phyloP scores from a whole-genome alignment of 2,797 vertebrate species.

The Anguilla obscura region DNA sequence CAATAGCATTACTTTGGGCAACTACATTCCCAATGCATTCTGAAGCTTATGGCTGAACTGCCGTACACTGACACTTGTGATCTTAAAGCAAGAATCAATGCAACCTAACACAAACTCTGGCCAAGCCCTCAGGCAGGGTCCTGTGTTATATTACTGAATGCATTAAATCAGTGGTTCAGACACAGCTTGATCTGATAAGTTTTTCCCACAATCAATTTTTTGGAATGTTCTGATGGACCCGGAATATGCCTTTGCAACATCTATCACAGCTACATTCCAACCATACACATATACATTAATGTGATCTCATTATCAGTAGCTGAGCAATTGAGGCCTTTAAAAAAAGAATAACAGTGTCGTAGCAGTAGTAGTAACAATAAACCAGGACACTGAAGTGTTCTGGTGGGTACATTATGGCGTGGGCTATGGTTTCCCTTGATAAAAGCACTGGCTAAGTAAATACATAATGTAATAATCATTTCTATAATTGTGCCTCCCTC shows the following conservation, averaged over 20 bases:
- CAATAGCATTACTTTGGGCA: neutral
- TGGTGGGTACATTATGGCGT: neutral
- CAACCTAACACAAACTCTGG: neutral
- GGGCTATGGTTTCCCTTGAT: neutral
- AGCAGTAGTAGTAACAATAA: neutral
- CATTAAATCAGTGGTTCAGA: neutral
- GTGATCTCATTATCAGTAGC: neutral
- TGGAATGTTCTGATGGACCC: neutral
- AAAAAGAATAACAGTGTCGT: neutral
- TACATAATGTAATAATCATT: neutral
- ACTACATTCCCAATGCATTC: neutral
- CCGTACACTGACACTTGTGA: neutral
- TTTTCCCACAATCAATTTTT: neutral
- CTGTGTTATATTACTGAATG: neutral
- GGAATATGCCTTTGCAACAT: neutral
- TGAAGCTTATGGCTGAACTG: neutral
- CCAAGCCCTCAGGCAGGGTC: neutral
- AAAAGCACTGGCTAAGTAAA: neutral
- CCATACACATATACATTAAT: neutral
- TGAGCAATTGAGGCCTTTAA: neutral
- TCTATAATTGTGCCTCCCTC: neutral
- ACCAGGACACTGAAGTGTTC: neutral
- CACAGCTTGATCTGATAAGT: neutral
- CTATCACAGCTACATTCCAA: neutral
- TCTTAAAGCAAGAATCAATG: neutral